Percentiles rank a stretch among this genome's conserved stretches.
phyloP scores from a whole-genome alignment of 1,140 invertebrate genomes.

The Lucilia cuprina region DNA sequence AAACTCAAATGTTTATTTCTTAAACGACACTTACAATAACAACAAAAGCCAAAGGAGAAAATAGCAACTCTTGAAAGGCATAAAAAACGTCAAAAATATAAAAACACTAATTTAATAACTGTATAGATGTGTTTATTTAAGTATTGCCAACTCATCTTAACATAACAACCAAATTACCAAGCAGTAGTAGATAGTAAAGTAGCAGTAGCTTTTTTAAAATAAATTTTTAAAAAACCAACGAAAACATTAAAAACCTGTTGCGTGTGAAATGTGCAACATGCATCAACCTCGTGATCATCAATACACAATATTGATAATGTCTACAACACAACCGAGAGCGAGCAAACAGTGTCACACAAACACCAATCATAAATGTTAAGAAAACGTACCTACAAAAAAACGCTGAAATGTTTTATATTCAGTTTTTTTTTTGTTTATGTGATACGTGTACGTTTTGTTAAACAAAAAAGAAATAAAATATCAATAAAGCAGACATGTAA shows the following conservation, averaged over 20 bases:
- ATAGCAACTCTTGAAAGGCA: neutral
- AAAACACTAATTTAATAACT: neutral
- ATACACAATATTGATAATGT: neutral
- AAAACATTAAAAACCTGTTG: slow-evolving; percentile 38
- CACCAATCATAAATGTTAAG: too few relatives aligned
- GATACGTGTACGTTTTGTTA: too few relatives aligned
- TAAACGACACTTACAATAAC: neutral
- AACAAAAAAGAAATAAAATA: too few relatives aligned
- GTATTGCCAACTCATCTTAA: neutral
- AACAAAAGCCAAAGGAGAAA: too few relatives aligned
- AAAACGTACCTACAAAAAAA: too few relatives aligned
- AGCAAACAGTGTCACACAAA: too few relatives aligned
- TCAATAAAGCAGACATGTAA: too few relatives aligned
- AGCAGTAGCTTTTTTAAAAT: neutral
- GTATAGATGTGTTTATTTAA: neutral
- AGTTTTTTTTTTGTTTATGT: too few relatives aligned
- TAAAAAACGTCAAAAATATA: neutral
- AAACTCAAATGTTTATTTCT: neutral
- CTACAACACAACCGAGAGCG: too few relatives aligned
- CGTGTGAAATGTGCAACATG: slow-evolving; percentile 40
- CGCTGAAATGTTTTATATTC: too few relatives aligned
- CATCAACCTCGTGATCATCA: slow-evolving; percentile 34
- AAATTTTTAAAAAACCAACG: neutral
- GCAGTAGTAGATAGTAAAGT: neutral
- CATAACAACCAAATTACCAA: neutral